Evolutionary conservation across 2,888 invertebrate species (phyloP).

Genomic region (Bugulina stolonifera): DNA sequence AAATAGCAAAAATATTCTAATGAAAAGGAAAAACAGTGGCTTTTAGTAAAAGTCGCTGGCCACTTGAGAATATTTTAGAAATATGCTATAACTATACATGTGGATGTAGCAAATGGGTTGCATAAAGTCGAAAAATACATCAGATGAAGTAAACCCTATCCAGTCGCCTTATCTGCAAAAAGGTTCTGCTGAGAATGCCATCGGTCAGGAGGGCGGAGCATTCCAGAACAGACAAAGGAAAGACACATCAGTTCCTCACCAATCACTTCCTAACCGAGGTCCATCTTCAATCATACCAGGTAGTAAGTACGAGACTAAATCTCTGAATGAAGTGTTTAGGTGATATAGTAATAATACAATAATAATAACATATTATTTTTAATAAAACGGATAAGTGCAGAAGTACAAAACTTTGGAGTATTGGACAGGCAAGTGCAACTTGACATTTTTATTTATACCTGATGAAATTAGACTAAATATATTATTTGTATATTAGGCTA

Average conservation of each 20-base stretch:
- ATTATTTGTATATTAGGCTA: no score
- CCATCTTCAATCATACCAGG: not conserved
- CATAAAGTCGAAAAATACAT: not conserved
- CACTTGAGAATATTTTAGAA: not conserved
- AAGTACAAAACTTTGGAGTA: no score
- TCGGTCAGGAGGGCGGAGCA: not conserved
- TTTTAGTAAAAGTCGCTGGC: no score
- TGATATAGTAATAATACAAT: no score
- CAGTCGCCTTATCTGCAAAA: not conserved
- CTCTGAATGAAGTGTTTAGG: no score
- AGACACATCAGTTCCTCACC: not conserved
- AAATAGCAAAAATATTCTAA: no score
- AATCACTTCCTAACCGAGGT: not conserved
- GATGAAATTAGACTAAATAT: no score
- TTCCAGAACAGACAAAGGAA: not conserved
- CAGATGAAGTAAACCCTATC: not conserved
- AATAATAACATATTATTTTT: no score
- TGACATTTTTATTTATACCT: no score
- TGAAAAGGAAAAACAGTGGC: no score
- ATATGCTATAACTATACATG: not conserved
- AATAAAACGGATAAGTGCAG: no score
- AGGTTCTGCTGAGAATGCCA: not conserved
- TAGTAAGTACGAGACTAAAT: not conserved
- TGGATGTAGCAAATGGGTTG: slow-evolving; percentile 12
- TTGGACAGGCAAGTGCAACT: no score